A percentile compares a stretch with the other conserved stretches of the same genome.
Evolutionary conservation across 2,113 vertebrate species (phyloP).

Genomic region (Balaenoptera acutorostrata): DNA sequence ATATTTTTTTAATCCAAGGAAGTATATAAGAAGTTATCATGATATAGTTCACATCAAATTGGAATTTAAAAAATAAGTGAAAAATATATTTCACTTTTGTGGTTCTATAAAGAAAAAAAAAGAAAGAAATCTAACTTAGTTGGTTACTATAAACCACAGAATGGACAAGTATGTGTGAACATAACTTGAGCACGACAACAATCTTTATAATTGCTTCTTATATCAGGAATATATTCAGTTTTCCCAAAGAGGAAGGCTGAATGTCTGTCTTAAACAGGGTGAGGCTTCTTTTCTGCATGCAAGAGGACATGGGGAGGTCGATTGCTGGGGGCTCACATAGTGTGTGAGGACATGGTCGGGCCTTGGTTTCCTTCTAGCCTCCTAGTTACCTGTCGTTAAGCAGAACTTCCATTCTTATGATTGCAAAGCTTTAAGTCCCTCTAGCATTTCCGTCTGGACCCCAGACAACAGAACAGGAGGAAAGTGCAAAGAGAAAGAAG

Average conservation of each 20-base stretch:
- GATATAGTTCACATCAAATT: neutral
- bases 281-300: neutral
- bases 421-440: neutral
- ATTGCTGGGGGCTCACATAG: fast-evolving
- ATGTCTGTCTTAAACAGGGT: neutral
- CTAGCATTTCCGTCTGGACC: neutral
- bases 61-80: neutral
- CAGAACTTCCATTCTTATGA: neutral
- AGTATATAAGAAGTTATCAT: neutral
- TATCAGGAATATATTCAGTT: neutral
- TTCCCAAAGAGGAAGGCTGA: neutral
- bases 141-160: neutral
- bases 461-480: neutral
- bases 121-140: neutral
- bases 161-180: neutral
- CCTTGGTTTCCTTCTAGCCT: neutral
- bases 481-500: neutral
- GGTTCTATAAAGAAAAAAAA: neutral
- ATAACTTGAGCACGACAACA: neutral
- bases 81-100: neutral
- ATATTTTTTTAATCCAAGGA: neutral
- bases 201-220: neutral
- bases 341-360: neutral
- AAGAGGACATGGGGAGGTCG: neutral
- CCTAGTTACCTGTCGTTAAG: neutral